Evolutionary conservation across 53 echinoderm and acorn worm species (phyloP).

Genomic region (Echinometra lucunter): DNA sequence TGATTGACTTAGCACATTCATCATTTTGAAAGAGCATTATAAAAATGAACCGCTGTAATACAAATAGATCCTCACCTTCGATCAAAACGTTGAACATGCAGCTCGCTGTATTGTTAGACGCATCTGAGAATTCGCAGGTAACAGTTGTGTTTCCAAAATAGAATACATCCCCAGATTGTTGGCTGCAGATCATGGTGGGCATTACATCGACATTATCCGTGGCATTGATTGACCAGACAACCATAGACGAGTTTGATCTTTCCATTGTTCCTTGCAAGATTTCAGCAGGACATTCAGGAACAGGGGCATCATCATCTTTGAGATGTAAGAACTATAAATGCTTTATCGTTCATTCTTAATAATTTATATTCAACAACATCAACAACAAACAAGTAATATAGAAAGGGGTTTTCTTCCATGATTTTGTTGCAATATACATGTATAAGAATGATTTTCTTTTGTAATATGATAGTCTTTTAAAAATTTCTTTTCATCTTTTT

Average conservation of each 20-base stretch:
- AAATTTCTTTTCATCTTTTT: too few species aligned
- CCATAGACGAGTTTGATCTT: neutral
- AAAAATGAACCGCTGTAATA: too few species aligned
- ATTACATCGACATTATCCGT: neutral
- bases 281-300: slow-evolving; percentile 10
- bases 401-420: too few species aligned
- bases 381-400: too few species aligned
- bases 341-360: too few species aligned
- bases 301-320: slow-evolving; percentile 2
- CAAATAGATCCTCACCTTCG: neutral
- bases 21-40: too few species aligned
- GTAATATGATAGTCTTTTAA: too few species aligned
- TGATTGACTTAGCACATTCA: too few species aligned
- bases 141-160: slow-evolving; percentile 21
- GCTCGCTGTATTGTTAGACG: neutral
- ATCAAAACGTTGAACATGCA: neutral
- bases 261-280: neutral
- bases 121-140: neutral
- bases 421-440: too few species aligned
- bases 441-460: too few species aligned
- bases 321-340: neutral
- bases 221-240: neutral
- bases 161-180: neutral
- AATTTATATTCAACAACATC: too few species aligned
- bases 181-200: neutral